Conservation (phyloP, 2,113 vertebrate genomes). For the Kobus ellipsiprymnus region DNA sequence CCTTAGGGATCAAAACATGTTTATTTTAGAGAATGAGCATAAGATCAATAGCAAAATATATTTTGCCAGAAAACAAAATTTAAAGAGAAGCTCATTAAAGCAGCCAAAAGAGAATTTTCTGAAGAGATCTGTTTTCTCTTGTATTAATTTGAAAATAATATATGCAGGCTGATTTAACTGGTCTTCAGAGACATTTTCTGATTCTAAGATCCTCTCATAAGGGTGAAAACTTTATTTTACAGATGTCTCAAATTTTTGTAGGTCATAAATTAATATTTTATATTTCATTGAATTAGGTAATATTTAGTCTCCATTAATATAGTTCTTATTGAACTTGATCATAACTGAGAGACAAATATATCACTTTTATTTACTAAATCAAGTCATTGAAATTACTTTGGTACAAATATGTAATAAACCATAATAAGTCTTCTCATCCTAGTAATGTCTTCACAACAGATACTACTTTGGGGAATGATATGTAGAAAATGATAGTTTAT, state of each 20-base stretch:
- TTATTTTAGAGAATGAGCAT: constrained; percentile 35
- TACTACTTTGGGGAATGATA: background rate
- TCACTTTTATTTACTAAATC: background rate
- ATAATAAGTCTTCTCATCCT: background rate
- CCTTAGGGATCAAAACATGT: background rate
- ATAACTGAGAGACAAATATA: background rate
- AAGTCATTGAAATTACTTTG: background rate
- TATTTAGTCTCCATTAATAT: background rate
- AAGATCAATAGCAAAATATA: background rate
- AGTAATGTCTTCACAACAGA: background rate
- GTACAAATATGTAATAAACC: background rate
- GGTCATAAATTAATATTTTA: background rate
- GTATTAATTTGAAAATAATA: background rate
- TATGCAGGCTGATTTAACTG: background rate
- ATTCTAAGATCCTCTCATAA: background rate
- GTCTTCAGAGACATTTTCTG: constrained; percentile 14
- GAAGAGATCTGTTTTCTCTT: background rate
- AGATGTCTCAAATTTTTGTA: background rate
- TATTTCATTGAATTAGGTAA: background rate
- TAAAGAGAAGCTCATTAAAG: constrained; percentile 13
- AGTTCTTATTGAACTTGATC: background rate
- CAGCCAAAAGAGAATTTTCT: background rate
- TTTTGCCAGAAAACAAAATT: constrained; percentile 37
- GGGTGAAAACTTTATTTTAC: background rate
- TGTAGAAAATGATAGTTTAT: background rate